Evolutionary conservation across 2,113 vertebrate genomes (phyloP), one percentile per base, ranked within the genome.

Genomic region (Pteruthius melanotis): DNA sequence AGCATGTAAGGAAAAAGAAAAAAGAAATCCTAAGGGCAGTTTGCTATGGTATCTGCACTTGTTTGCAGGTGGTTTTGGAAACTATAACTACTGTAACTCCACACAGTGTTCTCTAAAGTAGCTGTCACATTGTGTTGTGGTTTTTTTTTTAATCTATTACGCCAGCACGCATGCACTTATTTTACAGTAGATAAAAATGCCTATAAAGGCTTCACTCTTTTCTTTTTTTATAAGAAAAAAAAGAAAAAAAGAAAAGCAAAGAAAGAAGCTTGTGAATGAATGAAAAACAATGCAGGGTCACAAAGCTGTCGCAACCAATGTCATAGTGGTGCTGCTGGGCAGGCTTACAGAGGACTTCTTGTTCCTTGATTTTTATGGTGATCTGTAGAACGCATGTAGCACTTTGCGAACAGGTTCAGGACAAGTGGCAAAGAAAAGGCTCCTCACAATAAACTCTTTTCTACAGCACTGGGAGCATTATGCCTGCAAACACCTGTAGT

Each of bases 341-440:
- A 97, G 97, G 97, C 97, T 90, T 97, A 98, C 96, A 98, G 98
- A 98, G 95, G 95, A 97, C 93, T 97, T 98, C 98, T 99, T 98
- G 97, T 98, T 98, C 95, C 96, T 96, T 96, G 96, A 97, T 98
- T 98, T 98, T 99, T 98, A 99, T 99, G 98, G 98, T 98, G 98
- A 99, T 98, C 95, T 95, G 97, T 98, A 98, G 86, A 98, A 98
- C 74, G 97, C 98, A 97, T 97, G 98, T 98, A 98, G 98, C 97
- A 97, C 97, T 98, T 97, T 98, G 97, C 95, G 59, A 98, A 98
- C 97, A 98, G 98, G 97, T 98, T 98, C 97, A 97, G 94, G 98
- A 98, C 98, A 98, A 98, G 98, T 96, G 97, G 97, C 75, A 94
- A 98, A 98, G 97, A 98, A 98, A 98, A 97, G 97, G 74, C 80